Percentiles rank a stretch among this genome's conserved stretches.
Conservation (phyloP, 1,140 invertebrate genomes). For the Araneus ventricosus region DNA sequence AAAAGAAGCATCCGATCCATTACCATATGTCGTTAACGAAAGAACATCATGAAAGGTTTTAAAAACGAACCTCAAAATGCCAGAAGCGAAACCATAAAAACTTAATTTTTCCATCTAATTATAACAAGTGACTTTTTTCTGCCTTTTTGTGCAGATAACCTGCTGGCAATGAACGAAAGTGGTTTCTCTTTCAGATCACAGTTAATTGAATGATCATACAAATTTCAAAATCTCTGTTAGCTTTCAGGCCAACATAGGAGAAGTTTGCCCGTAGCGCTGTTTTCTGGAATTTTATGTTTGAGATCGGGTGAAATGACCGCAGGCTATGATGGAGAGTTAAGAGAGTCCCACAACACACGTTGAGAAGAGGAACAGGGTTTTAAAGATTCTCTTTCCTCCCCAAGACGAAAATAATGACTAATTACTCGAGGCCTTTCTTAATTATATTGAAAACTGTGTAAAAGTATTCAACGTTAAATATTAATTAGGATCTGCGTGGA, state of each 20-base stretch:
- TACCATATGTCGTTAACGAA: slow-evolving; percentile 26
- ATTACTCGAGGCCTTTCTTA: slow-evolving; percentile 24
- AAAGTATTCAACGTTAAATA: slow-evolving; percentile 22
- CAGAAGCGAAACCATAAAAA: background rate
- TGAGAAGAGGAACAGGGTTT: slow-evolving; percentile 5
- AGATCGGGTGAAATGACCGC: background rate
- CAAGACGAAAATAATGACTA: slow-evolving; percentile 17
- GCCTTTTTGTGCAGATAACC: background rate
- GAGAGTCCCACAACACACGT: slow-evolving; percentile 7
- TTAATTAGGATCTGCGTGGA: background rate
- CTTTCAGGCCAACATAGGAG: slow-evolving; percentile 11
- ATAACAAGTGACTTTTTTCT: background rate
- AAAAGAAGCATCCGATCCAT: background rate
- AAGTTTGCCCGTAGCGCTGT: background rate
- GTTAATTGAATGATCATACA: slow-evolving; percentile 36
- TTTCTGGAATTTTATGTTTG: background rate
- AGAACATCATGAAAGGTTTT: background rate
- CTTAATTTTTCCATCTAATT: slow-evolving; percentile 22
- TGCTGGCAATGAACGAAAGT: background rate
- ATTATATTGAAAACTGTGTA: slow-evolving; percentile 23
- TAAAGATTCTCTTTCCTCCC: background rate
- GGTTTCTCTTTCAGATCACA: slow-evolving; percentile 1
- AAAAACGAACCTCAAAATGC: background rate
- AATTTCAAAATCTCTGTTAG: slow-evolving; percentile 21
- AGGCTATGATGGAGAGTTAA: background rate